Percentiles rank a stretch among this genome's conserved stretches.
These are phyloP conservation scores for Barypeithes pellucidus DNA, from an alignment of 2,888 invertebrate genomes.

Conservation along the genomic window DNA sequence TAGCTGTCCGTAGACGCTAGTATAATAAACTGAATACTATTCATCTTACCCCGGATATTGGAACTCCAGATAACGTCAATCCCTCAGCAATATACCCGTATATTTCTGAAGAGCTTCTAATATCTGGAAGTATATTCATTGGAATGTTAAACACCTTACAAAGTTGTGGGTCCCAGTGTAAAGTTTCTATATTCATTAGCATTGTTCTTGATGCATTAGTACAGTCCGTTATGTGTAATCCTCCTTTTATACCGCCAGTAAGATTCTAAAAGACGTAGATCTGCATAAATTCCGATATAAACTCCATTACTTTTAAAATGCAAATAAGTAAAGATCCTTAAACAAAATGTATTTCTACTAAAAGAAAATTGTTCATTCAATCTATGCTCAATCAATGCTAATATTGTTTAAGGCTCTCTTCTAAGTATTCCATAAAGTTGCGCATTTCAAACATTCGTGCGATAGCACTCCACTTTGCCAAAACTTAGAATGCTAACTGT, in stretches of 20 bases:
- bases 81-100: slow-evolving; percentile 84
- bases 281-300: too few relatives aligned
- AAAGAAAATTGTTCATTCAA: too few relatives aligned
- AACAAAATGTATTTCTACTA: too few relatives aligned
- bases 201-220: slow-evolving; percentile 97
- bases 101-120: slow-evolving; percentile 92
- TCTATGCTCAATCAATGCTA: too few relatives aligned
- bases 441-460: too few relatives aligned
- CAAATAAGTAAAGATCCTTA: too few relatives aligned
- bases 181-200: slow-evolving; percentile 91
- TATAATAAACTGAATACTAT: background rate
- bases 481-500: too few relatives aligned
- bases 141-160: slow-evolving; percentile 93
- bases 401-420: too few relatives aligned
- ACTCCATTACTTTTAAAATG: too few relatives aligned
- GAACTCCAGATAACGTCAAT: slow-evolving; percentile 85
- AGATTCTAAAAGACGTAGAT: slow-evolving; percentile 74
- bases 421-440: too few relatives aligned
- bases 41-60: slow-evolving; percentile 87
- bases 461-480: too few relatives aligned
- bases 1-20: too few relatives aligned
- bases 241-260: slow-evolving; percentile 78
- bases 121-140: slow-evolving; percentile 87
- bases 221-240: slow-evolving; percentile 92
- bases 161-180: slow-evolving; percentile 89